These are phyloP conservation scores for Dasyprocta punctata DNA, from an alignment of 2,113 vertebrate genomes.

Conservation along the genomic window DNA sequence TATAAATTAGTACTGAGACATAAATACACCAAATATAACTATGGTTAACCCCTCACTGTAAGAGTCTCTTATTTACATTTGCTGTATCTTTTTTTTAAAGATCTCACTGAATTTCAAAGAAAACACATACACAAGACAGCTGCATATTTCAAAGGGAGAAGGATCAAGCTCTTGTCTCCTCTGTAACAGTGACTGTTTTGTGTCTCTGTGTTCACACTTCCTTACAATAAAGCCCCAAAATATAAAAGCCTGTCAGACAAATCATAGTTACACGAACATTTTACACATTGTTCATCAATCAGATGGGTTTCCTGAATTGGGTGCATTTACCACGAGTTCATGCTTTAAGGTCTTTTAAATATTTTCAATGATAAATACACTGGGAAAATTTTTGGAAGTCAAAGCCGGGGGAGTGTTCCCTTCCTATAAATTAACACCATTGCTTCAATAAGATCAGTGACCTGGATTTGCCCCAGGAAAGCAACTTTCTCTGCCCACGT, in stretches of 20 bases:
- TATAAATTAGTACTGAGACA: background rate
- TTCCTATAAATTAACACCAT: background rate
- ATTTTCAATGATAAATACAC: background rate
- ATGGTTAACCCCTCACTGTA: background rate
- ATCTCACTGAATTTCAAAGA: slow-evolving; percentile 12
- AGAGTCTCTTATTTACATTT: background rate
- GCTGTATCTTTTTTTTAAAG: background rate
- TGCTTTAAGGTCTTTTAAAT: background rate
- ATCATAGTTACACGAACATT: slow-evolving; percentile 24
- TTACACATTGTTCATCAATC: background rate
- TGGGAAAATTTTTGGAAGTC: background rate
- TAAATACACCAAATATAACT: background rate
- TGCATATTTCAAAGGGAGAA: background rate
- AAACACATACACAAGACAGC: background rate
- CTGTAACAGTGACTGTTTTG: background rate
- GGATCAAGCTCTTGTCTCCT: slow-evolving; percentile 38
- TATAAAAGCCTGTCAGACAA: slow-evolving; percentile 22
- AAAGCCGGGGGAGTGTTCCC: background rate
- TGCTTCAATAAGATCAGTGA: background rate
- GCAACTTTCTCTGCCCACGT: background rate
- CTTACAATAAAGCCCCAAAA: background rate
- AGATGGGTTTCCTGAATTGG: background rate
- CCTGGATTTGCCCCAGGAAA: background rate
- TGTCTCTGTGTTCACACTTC: background rate
- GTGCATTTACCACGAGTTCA: background rate